These are phyloP conservation scores for Eretmocerus hayati DNA, from an alignment of 2,888 invertebrate species.

Conservation along the genomic window DNA sequence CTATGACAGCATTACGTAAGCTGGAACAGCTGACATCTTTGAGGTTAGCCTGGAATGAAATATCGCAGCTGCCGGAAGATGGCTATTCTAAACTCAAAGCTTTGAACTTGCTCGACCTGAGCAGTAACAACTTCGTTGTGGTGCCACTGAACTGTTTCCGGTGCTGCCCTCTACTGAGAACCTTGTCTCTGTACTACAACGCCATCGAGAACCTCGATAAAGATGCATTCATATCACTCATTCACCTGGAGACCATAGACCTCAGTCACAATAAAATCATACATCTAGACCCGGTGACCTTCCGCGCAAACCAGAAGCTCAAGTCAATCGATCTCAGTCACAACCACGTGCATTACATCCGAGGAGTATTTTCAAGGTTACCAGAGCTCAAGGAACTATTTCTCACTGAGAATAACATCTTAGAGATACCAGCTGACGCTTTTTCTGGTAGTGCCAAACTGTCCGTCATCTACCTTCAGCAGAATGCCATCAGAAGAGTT, in stretches of 20 bases:
- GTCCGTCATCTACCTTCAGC: constrained; percentile 76
- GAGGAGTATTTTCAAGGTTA: constrained; percentile 74
- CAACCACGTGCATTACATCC: constrained; percentile 81
- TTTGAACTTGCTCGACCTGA: constrained; percentile 72
- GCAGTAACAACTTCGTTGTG: constrained; percentile 75
- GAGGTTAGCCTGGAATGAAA: constrained; percentile 57
- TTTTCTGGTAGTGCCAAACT: constrained; percentile 71
- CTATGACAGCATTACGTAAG: constrained; percentile 70
- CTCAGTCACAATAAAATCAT: constrained; percentile 83
- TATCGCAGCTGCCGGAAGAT: constrained; percentile 61
- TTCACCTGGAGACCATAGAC: constrained; percentile 73
- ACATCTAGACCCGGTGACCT: constrained; percentile 65
- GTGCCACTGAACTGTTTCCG: constrained; percentile 72
- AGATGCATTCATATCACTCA: constrained; percentile 68
- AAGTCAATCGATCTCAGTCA: constrained; percentile 80
- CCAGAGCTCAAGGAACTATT: constrained; percentile 76
- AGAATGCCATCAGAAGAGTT: constrained; percentile 74
- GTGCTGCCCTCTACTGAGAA: constrained; percentile 71
- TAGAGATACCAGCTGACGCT: constrained; percentile 73
- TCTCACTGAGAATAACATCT: constrained; percentile 80
- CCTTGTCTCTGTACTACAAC: constrained; percentile 78
- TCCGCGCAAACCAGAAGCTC: constrained; percentile 68
- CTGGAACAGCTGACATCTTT: constrained; percentile 65
- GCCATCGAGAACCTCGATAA: constrained; percentile 70
- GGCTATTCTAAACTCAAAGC: constrained; percentile 65